Base-by-base conservation (phyloP, 2,113 vertebrate genomes). In the Hystrix cristata region DNA sequence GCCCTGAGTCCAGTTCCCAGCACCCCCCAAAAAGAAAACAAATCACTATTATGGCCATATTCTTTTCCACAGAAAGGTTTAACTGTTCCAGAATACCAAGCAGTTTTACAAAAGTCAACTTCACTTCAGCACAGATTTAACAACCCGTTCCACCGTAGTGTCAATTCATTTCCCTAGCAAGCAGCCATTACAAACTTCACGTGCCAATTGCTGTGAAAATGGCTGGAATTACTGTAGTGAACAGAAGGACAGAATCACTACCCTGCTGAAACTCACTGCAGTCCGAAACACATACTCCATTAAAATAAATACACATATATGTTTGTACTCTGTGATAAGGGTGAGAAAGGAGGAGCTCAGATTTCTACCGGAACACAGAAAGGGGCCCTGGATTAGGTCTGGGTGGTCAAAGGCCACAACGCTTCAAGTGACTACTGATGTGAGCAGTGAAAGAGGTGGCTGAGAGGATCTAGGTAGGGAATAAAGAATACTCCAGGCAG, bases 21-120 rank as follows among this genome's bases (percentile, higher is more conserved):
- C 38, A 38, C 38, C 38, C 38, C 38, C 38, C 38, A 38, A 38
- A 38, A 38, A 38, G 38, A 38, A 38, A 38, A 38, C 38, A 38
- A 27, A n/a, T 18, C 43, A 55, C 0, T 62, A 2, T 64, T 81
- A 59, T 59, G 14, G 21, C 74, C 31, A 65, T 18, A 2, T 31
- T 94, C 55, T 85, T 96, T 95, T 84, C 67, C 13, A 81, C 46
- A 5, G 14, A 19, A 82, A 74, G 64, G 5, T 74, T 93, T 67
- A 38, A 38, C 38, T 38, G 38, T 38, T 38, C 38, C 38, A 38
- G 38, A 38, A 38, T 38, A 38, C 38, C 38, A 38, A 38, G 38
- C 38, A 38, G 38, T 38, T 74, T 97, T 65, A 78, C 43, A 72
- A 88, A 79, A 53, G 55, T n/a, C 2, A 9, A 57, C 43, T 67